Percentiles rank a stretch among this genome's conserved stretches.
phyloP scores from a whole-genome alignment of 2,797 vertebrate genomes.

The Thunnus albacares region DNA sequence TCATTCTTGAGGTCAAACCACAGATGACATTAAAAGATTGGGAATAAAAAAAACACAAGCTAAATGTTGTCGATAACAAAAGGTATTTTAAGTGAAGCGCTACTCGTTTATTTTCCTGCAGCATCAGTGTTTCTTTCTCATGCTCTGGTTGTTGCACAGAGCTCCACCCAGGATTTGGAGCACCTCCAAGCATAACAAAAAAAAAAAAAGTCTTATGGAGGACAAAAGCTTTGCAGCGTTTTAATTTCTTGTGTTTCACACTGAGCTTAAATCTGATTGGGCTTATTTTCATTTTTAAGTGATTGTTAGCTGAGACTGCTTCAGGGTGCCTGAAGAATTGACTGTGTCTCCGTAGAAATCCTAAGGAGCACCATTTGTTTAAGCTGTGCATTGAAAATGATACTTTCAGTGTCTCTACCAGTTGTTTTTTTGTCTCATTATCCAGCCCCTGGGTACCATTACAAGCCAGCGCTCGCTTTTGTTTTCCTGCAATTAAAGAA shows the following conservation, averaged over 20 bases:
- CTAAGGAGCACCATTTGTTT: slow-evolving; percentile 62
- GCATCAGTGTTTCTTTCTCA: slow-evolving; percentile 51
- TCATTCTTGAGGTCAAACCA: slow-evolving; percentile 62
- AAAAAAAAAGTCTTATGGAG: slow-evolving; percentile 31
- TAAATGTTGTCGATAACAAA: slow-evolving; percentile 54
- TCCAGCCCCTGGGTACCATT: slow-evolving; percentile 57
- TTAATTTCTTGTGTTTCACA: slow-evolving; percentile 61
- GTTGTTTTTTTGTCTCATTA: slow-evolving; percentile 55
- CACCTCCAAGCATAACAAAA: slow-evolving; percentile 20
- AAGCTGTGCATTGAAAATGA: slow-evolving; percentile 75
- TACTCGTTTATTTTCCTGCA: slow-evolving; percentile 61
- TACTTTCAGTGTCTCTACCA: slow-evolving; percentile 65
- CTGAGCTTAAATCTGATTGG: slow-evolving; percentile 56
- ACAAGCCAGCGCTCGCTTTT: slow-evolving; percentile 57
- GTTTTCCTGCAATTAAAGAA: slow-evolving; percentile 78
- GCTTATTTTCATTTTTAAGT: slow-evolving; percentile 59
- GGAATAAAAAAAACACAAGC: slow-evolving; percentile 15
- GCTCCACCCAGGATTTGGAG: slow-evolving; percentile 50
- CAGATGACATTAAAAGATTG: slow-evolving; percentile 68
- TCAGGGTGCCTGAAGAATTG: slow-evolving; percentile 51
- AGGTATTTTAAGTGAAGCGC: slow-evolving; percentile 55
- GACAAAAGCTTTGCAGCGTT: slow-evolving; percentile 58
- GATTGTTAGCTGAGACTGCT: slow-evolving; percentile 53
- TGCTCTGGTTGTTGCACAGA: slow-evolving; percentile 52
- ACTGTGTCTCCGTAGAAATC: slow-evolving; percentile 67